A percentile compares a stretch with the other conserved stretches of the same genome.
These are phyloP conservation scores for Haliclystus octoradiatus DNA, from an alignment of 30 jellyfish, hydroid and myxozoan genomes.

Conservation along the genomic window DNA sequence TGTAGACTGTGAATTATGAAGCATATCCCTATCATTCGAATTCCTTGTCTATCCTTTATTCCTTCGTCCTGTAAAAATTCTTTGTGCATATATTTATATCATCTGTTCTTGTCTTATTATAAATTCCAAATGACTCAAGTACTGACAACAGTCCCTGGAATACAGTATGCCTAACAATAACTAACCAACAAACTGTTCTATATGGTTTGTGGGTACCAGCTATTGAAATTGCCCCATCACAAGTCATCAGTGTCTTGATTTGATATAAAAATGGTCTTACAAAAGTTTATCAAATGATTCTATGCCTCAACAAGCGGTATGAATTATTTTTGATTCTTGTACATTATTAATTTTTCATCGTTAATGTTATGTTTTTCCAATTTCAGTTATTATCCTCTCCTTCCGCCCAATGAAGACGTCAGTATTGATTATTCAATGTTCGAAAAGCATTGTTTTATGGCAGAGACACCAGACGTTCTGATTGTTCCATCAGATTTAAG, in stretches of 20 bases:
- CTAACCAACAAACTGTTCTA: not conserved
- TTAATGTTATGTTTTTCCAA: too few relatives aligned
- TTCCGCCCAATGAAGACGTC: slow-evolving; percentile 88
- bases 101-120: not conserved
- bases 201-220: not conserved
- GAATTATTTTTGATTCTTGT: too few relatives aligned
- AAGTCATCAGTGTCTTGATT: too few relatives aligned
- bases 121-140: not conserved
- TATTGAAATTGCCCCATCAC: not conserved
- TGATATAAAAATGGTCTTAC: too few relatives aligned
- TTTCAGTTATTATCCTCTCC: slow-evolving; percentile 85
- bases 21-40: too few relatives aligned
- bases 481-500: slow-evolving; percentile 81
- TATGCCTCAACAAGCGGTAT: too few relatives aligned
- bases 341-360: too few relatives aligned
- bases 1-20: too few relatives aligned
- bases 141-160: not conserved
- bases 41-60: too few relatives aligned
- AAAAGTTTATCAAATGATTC: too few relatives aligned
- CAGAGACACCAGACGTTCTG: slow-evolving; percentile 74
- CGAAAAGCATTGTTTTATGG: slow-evolving; percentile 61
- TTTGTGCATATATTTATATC: not conserved
- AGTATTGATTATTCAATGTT: slow-evolving; percentile 66
- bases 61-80: too few relatives aligned
- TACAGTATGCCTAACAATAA: not conserved